These are phyloP conservation scores for Plecotus auritus DNA, from an alignment of 2,113 vertebrate species.

Conservation along the genomic window DNA sequence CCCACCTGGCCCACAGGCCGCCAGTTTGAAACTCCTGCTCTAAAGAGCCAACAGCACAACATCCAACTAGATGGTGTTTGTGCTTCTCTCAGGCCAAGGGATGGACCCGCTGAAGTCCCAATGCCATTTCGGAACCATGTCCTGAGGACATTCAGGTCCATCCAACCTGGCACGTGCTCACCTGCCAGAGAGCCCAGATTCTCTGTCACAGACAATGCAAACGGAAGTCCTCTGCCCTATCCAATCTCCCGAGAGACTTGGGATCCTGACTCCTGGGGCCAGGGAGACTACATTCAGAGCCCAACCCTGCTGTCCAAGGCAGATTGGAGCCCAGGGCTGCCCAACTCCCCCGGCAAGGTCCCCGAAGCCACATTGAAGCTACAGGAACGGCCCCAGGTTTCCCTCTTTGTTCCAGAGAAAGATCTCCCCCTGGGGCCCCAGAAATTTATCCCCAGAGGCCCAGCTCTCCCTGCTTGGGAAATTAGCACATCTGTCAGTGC, in stretches of 20 bases:
- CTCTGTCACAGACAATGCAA: neutral
- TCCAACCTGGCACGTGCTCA: neutral
- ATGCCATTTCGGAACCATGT: accelerated
- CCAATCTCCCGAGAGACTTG: neutral
- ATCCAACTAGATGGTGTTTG: no score
- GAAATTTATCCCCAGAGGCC: slow-evolving; percentile 50
- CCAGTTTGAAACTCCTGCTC: neutral
- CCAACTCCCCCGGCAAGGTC: neutral
- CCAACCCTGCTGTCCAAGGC: neutral
- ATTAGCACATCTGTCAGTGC: slow-evolving; percentile 68
- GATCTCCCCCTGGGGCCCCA: neutral
- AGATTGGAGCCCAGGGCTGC: neutral
- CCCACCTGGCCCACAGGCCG: accelerated
- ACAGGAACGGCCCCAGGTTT: neutral
- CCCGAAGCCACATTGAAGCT: neutral
- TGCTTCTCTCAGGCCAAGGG: neutral
- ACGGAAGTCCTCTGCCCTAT: neutral
- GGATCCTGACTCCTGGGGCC: neutral
- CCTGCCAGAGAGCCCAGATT: neutral
- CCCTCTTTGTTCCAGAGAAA: slow-evolving; percentile 68
- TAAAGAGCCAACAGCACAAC: neutral
- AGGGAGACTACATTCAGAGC: neutral
- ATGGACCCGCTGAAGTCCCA: neutral
- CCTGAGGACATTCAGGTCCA: neutral
- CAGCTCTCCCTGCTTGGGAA: slow-evolving; percentile 57